Base-by-base conservation (phyloP, 2,797 vertebrate genomes). In the Nasua narica region DNA sequence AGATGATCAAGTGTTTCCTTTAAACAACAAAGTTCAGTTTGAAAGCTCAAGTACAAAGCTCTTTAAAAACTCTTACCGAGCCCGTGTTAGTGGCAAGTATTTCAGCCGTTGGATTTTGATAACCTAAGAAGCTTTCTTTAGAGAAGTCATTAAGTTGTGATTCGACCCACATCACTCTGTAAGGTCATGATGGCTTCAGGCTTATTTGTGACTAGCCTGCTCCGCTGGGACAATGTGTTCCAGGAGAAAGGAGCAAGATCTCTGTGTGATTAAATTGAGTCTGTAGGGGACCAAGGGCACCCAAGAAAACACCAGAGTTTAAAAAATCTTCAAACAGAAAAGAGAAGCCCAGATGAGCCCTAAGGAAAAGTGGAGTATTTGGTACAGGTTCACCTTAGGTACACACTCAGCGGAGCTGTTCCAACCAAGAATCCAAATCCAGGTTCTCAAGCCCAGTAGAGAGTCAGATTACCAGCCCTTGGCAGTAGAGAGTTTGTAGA, bases 71-170 rank as follows among this genome's bases (percentile, higher is more conserved):
- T 65, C 56, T 12, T 58, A 58, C 56, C 14, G 29, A 62, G 62
- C n/a, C 50, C 16, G 32, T 14, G 3, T 58, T 58, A 72, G 76
- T 83, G 78, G 2, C 84, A 65, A 50, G 27, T 78, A 74, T 90
- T 84, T 89, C 67, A 91, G 87, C 43, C 83, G 74, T 87, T 92
- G 65, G 69, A 77, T 93, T 96, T 76, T 84, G 88, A 90, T 94
- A 96, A 74, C 85, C 94, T 67, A 6, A 76, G 54, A 77, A 70
- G 86, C 95, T 96, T 96, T 97, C 35, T 96, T 89, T 65, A 18
- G 58, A 96, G 65, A 96, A 94, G 91, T 96, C 88, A 91, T 91
- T 95, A 89, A 67, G 35, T 37, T 94, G 77, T 32, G 62, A 18
- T 96, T 93, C 89, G 56, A 84, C 78, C 62, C 67, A 69, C 74